Conservation (phyloP, 2,888 invertebrate species). For the Enchytraeus crypticus region DNA sequence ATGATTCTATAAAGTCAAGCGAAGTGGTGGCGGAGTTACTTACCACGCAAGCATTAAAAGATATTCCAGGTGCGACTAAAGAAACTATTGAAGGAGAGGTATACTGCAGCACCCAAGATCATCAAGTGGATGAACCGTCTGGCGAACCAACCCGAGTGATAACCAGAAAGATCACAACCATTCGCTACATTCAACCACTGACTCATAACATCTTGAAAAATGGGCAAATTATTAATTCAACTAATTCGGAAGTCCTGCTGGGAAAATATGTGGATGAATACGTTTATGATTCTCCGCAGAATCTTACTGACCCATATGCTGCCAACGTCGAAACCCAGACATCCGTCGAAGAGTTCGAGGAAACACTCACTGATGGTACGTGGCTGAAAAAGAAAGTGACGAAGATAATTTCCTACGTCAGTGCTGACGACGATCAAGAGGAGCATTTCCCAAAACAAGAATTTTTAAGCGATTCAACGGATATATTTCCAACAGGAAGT, state of each 20-base stretch:
- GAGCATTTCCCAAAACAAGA: not conserved
- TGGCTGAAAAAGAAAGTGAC: slow-evolving; percentile 11
- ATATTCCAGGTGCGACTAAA: not conserved
- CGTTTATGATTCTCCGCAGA: slow-evolving; percentile 11
- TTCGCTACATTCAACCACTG: slow-evolving; percentile 7
- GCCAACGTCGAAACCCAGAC: slow-evolving; percentile 11
- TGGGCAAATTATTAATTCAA: slow-evolving; percentile 5
- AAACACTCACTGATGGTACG: slow-evolving; percentile 22
- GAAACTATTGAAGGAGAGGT: slow-evolving; percentile 11
- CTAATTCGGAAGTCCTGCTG: slow-evolving; percentile 4
- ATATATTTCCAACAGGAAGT: too few species aligned
- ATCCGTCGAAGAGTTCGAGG: slow-evolving; percentile 14
- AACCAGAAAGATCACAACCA: slow-evolving; percentile 4
- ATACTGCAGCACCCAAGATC: slow-evolving; percentile 1
- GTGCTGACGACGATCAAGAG: slow-evolving; percentile 4
- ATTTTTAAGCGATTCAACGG: too few species aligned
- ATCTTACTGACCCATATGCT: slow-evolving; percentile 15
- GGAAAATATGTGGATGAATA: slow-evolving; percentile 15
- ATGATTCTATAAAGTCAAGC: not conserved
- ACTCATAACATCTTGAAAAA: slow-evolving; percentile 4
- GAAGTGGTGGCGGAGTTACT: not conserved
- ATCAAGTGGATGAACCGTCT: not conserved
- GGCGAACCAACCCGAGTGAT: slow-evolving; percentile 7
- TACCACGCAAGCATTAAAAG: not conserved
- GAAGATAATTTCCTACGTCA: slow-evolving; percentile 13